Evolutionary conservation across 64 coral and sea anemone genomes (phyloP).

Genomic region (Porites lutea): DNA sequence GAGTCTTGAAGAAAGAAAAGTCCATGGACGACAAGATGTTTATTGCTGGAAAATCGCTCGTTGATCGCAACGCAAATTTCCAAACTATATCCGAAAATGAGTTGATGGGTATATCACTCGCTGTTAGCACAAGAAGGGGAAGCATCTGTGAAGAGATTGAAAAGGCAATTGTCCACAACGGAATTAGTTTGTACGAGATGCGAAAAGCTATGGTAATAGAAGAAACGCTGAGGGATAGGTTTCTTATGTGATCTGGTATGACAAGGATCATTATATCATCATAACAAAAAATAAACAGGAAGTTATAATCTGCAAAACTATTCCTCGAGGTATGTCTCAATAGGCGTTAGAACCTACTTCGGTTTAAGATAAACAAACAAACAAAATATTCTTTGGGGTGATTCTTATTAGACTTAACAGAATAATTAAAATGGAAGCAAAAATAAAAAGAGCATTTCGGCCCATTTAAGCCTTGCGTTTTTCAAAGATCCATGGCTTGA

Average conservation of each 20-base stretch:
- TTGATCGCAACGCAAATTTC: background rate
- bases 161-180: conserved; percentile 17
- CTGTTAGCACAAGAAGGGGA: background rate
- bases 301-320: background rate
- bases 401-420: too few relatives aligned
- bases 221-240: conserved; percentile 31
- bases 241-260: background rate
- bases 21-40: conserved; percentile 27
- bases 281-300: background rate
- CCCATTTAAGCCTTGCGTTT: too few relatives aligned
- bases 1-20: background rate
- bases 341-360: too few relatives aligned
- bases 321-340: too few relatives aligned
- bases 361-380: too few relatives aligned
- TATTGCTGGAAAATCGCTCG: background rate
- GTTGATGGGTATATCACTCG: background rate
- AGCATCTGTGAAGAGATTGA: conserved; percentile 46
- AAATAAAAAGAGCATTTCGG: too few relatives aligned
- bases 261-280: background rate
- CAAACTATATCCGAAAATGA: background rate
- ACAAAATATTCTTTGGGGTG: too few relatives aligned
- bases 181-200: conserved; percentile 38
- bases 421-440: too few relatives aligned
- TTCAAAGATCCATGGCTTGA: too few relatives aligned
- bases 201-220: conserved; percentile 40